Base-by-base conservation (phyloP, 2,113 vertebrate genomes). In the Ceuthmochares aereus region DNA sequence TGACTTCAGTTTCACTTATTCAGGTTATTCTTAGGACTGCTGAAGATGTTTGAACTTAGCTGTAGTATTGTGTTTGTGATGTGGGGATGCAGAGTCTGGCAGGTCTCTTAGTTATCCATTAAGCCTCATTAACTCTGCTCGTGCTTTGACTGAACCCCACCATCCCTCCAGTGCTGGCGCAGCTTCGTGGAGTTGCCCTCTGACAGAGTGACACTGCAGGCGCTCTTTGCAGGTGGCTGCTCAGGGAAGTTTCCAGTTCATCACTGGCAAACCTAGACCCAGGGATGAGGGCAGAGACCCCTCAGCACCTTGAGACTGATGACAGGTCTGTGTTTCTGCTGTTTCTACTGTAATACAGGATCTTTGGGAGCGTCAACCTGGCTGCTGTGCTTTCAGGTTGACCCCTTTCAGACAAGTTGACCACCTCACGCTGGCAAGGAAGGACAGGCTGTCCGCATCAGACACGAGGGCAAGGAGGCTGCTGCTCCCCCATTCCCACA, bases 1-100 rank as follows among this genome's bases (percentile, higher is more conserved):
- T 82, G 76, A 75, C 56, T 91, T 78, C 52, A 42, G 22, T 70
- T 80, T 80, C 25, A 49, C 85, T 93, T 91, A 32, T 84, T 95
- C 77, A 66, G 63, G n/a, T 72, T 86, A 8, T 10, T 80, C 56
- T 54, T 12, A 72, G 72, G 59, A 36, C 80, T 90, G 54, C 55
- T 85, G 75, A 76, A 73, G 63, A 5, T 70, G 40, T 43, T 52
- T 56, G 72, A 62, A 52, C 29, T 81, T 3, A 52, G 56, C 36
- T 91, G 76, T 66, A 26, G 4, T 43, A 32, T 4, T 34, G n/a
- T 18, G 75, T 51, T 20, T 82, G 78, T 47, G 58, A 32, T 36
- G 37, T 47, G 59, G 74, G 51, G 59, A 43, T 47, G 25, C 17
- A 13, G 40, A 40, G 32, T 5, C 42, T 62, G 63, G 89, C 34